Percentiles rank a stretch among this genome's conserved stretches.
phyloP scores from a whole-genome alignment of 2,113 vertebrate species.

The Chitala chitala region DNA sequence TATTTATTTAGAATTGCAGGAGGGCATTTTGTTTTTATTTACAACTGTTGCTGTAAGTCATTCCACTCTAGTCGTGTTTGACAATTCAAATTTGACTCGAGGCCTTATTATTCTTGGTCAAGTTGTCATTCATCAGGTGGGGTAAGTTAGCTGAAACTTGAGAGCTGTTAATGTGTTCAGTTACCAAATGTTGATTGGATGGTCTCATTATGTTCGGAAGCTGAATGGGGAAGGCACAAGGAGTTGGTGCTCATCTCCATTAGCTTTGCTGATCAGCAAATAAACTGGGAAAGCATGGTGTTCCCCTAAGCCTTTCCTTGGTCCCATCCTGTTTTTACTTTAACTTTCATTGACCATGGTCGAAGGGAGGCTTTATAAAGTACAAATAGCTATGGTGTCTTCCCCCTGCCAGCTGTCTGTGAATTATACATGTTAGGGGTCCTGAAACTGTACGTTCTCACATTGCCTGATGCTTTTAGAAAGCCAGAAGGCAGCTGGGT shows the following conservation, averaged over 20 bases:
- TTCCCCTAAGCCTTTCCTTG: not conserved
- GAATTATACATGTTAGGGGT: constrained; percentile 3
- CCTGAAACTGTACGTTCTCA: not conserved
- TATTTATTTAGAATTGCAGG: not conserved
- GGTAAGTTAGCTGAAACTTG: no score
- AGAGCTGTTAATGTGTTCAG: not conserved
- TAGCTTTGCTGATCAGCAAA: not conserved
- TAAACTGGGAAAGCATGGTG: not conserved
- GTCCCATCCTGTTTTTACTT: not conserved
- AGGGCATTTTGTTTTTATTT: constrained; percentile 9
- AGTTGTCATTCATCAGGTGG: constrained; percentile 41
- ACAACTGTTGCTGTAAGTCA: no score
- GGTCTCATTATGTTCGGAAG: no score
- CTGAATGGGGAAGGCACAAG: not conserved
- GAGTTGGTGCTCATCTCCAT: not conserved
- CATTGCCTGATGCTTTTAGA: constrained; percentile 10
- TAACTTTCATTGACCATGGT: not conserved
- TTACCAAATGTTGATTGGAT: no score
- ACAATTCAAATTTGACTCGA: constrained; percentile 47
- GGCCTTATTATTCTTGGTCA: constrained; percentile 39
- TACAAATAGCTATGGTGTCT: not conserved
- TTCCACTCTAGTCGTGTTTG: no score
- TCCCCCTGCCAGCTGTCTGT: not conserved
- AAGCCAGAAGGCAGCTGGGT: constrained; percentile 6
- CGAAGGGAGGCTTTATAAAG: not conserved